Evolutionary conservation across 2,113 vertebrate species (phyloP).

Genomic region (Ranitomeya imitator): DNA sequence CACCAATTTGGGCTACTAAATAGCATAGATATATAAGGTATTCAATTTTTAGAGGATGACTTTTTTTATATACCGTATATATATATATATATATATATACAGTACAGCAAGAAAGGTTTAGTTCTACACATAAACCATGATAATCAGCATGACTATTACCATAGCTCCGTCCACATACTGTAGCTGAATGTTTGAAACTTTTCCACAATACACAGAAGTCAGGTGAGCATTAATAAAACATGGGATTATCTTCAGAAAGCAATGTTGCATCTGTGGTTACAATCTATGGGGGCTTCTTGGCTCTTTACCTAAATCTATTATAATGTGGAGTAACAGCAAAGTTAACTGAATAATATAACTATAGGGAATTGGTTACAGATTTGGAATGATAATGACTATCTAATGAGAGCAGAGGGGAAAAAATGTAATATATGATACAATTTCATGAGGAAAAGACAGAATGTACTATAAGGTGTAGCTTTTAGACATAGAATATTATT

Average conservation of each 20-base stretch:
- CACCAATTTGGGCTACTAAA: too few relatives aligned
- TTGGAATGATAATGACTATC: not conserved
- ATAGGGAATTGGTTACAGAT: not conserved
- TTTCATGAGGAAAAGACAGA: not conserved
- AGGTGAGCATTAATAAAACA: slow-evolving; percentile 14
- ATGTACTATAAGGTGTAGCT: not conserved
- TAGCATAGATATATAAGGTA: too few relatives aligned
- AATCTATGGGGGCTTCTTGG: not conserved
- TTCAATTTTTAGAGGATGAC: too few relatives aligned
- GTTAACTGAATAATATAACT: not conserved
- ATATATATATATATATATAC: too few relatives aligned
- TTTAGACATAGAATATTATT: too few relatives aligned
- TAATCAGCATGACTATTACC: not conserved
- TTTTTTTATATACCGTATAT: too few relatives aligned
- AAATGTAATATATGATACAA: not conserved
- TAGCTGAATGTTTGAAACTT: not conserved
- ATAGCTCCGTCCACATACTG: not conserved
- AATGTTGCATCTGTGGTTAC: not conserved
- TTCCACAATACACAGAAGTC: not conserved
- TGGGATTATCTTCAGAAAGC: not conserved
- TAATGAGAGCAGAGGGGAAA: not conserved
- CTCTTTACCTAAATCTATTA: slow-evolving; percentile 10
- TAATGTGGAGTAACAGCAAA: not conserved
- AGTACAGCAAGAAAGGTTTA: not conserved
- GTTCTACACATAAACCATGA: not conserved